These are phyloP conservation scores for Eudemis profundana DNA, from an alignment of 2,888 invertebrate genomes.

Conservation along the genomic window DNA sequence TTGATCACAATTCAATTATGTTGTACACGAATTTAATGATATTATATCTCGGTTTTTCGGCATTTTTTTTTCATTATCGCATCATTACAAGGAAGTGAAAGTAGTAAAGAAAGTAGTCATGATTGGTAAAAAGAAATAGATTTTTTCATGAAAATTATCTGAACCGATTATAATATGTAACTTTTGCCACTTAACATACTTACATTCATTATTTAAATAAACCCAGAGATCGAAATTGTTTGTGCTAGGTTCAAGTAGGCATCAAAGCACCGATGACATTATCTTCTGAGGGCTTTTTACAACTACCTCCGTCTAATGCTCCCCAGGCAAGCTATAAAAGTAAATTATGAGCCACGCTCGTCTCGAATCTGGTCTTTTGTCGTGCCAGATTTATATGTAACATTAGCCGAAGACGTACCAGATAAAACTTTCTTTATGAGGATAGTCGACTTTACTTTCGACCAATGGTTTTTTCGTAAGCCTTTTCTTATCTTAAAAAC, in stretches of 20 bases:
- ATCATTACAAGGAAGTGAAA: too few species aligned
- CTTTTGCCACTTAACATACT: too few species aligned
- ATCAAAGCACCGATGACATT: constrained; percentile 28
- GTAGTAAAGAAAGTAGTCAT: too few species aligned
- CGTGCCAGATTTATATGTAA: constrained; percentile 45
- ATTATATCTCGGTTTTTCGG: too few species aligned
- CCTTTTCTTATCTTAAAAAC: neutral
- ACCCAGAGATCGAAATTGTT: constrained; percentile 6
- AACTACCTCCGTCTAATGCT: constrained; percentile 39
- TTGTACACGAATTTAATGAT: too few species aligned
- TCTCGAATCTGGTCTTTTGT: constrained; percentile 44
- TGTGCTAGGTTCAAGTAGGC: constrained; percentile 4
- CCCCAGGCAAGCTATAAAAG: constrained; percentile 44
- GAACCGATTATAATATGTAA: too few species aligned
- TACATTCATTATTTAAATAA: too few species aligned
- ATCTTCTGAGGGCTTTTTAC: constrained; percentile 40
- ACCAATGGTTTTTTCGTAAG: constrained; percentile 17
- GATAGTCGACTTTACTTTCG: constrained; percentile 25
- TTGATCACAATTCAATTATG: too few species aligned
- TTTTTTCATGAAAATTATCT: too few species aligned
- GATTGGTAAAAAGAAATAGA: too few species aligned
- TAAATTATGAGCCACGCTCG: constrained; percentile 45
- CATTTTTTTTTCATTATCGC: too few species aligned
- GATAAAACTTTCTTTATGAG: constrained; percentile 44
- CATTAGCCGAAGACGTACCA: constrained; percentile 43